Evolutionary conservation across 92 coral and sea anemone species (phyloP), one percentile per base, ranked within the genome.

Genomic region (Parazoanthus atlanticus): DNA sequence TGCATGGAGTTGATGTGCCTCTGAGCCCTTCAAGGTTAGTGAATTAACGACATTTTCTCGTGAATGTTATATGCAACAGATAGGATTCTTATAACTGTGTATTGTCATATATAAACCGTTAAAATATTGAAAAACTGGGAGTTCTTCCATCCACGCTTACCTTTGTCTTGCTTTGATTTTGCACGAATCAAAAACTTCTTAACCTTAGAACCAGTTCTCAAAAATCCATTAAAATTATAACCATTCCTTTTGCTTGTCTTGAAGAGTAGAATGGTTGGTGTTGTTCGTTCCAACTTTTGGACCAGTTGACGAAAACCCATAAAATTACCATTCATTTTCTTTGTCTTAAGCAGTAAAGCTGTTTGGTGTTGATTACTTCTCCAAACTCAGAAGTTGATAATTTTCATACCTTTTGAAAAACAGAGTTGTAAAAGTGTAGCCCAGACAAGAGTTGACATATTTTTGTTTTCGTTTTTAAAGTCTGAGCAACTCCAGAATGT

Each of bases 401-500:
- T 9, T 43, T 72, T 47, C 6, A 40, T 30, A 56, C 30, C 8
- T 17, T 33, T 34, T 47, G 28, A 78, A 83, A 8, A 52, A 52
- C 17, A 15, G 58, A 13, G 58, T 52, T 52, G 58, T 52, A 52
- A 52, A 8, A 52, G 10, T 13, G 58, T 15, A 52, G 4, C 58
- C n/a, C 19, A 13, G 17, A 52, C 19, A 52, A 52, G 19, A 52
- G 58, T 52, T 52, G 19, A 52, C 58, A 15, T 52, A 89, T 78
- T 84, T 80, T 85, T 32, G 4, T 66, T 29, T 46, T 54, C 11
- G 7, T 65, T 49, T 76, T 23, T 64, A 31, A 69, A 95, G 98
- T 77, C 91, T 91, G 11, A 92, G 87, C 30, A 92, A 90, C 28
- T 93, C 95, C 23, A 95, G 92, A 85, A 79, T 93, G 12, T 82